Evolutionary conservation across 2,113 vertebrate genomes (phyloP).

Genomic region (Sylvilagus bachmani): DNA sequence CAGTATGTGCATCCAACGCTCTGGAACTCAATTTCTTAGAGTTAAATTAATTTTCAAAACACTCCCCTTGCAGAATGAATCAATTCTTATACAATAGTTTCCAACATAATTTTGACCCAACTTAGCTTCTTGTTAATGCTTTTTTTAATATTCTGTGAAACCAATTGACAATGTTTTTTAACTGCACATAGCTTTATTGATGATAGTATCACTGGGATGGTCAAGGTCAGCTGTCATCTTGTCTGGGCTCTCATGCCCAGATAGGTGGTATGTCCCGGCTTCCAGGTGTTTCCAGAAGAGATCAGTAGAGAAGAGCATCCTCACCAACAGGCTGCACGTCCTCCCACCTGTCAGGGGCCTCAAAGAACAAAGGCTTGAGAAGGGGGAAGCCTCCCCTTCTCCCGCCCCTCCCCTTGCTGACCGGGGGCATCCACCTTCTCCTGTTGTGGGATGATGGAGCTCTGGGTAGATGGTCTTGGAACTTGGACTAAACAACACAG

Average conservation of each 20-base stretch:
- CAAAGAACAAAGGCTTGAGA: background rate
- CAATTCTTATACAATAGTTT: background rate
- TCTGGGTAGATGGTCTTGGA: background rate
- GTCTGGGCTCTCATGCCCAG: background rate
- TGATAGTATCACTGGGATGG: background rate
- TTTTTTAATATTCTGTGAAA: conserved; percentile 16
- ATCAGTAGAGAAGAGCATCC: background rate
- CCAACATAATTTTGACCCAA: background rate
- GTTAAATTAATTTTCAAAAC: background rate
- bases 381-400: accelerated
- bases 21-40: background rate
- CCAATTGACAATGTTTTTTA: background rate
- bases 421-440: background rate
- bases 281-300: background rate
- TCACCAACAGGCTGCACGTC: background rate
- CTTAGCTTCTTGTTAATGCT: background rate
- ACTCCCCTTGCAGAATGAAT: background rate
- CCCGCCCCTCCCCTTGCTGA: too few species aligned
- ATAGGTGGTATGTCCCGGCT: too few species aligned
- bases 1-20: background rate
- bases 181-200: background rate
- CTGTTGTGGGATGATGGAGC: background rate
- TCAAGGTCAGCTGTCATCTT: background rate
- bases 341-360: background rate
- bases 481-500: background rate